phyloP scores from a whole-genome alignment of 2,113 vertebrate species.

The Lipotes vexillifer region DNA sequence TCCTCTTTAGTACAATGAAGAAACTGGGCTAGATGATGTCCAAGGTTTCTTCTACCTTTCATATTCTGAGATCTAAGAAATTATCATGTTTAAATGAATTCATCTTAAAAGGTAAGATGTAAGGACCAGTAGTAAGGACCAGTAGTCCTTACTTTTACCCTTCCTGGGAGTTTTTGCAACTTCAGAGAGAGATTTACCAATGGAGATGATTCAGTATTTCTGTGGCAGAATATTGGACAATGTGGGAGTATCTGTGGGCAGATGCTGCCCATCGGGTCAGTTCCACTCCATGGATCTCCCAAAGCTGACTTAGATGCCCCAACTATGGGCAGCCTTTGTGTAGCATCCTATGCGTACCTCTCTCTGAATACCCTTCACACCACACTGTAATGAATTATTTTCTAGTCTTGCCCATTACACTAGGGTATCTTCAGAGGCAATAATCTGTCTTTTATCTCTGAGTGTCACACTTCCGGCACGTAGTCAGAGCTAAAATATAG shows the following conservation, averaged over 20 bases:
- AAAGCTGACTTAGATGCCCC: neutral
- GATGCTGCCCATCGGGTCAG: neutral
- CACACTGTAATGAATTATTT: neutral
- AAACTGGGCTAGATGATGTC: neutral
- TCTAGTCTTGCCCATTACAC: neutral
- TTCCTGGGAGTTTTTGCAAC: neutral
- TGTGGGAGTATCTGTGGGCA: neutral
- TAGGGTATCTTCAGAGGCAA: neutral
- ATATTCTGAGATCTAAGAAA: slow-evolving; percentile 20
- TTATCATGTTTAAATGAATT: neutral
- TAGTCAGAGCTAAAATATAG: neutral
- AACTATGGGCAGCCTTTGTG: neutral
- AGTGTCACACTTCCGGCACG: neutral
- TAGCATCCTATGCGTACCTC: neutral
- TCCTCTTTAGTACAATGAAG: neutral
- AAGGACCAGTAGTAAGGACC: no score
- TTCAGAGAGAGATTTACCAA: neutral
- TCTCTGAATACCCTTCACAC: neutral
- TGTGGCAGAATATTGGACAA: neutral
- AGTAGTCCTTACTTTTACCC: neutral
- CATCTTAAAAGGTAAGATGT: neutral
- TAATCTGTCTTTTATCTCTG: neutral
- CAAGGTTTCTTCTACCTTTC: neutral
- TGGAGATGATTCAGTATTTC: neutral
- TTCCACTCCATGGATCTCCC: neutral